Evolutionary conservation across 2,888 invertebrate genomes (phyloP), one percentile per base, ranked within the genome.

Genomic region (Charanyca ferruginea): DNA sequence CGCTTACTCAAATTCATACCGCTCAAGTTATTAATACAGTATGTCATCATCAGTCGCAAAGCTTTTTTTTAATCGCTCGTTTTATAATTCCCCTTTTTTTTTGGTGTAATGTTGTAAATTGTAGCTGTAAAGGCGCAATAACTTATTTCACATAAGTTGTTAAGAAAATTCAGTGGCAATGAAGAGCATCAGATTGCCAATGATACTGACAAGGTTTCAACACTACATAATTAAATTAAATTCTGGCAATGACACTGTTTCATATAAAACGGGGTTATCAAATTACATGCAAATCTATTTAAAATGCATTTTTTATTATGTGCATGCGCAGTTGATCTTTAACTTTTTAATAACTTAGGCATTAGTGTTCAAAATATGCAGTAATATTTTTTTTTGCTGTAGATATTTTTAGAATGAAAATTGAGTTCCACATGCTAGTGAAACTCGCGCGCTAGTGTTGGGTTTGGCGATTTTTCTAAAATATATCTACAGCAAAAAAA

Each of bases 181-280:
- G n/a, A 38, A 2, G 9, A 23, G 11, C 25, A 72, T 63, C 20
- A 44, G 23, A 32, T 59, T 58, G n/a, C 16, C 53, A 57, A 32
- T 2, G 8, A 38, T 11, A 28, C 57, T 35, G 1, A 53, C 51
- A 58, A 63, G 48, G 63, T 49, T 51, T 54, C 9, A 23, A 54
- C 38, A 28, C 11, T 23, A 47, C 65, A 54, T 69, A 51, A 52
- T 63, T 63, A 16, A 65, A 54, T 61, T 48, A 35, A 54, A 64
- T 66, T 62, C 41, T 53, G 66, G n/a, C 61, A 77, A 70, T 79
- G 78, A 70, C 70, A 68, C 63, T 28, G 41, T 61, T 66, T 45
- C 13, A 57, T 65, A 60, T 57, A 35, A 45, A 61, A 53, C 22
- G 13, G 45, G 22, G 45, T 38, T 22, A 35, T 22, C n/a, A 38